Evolutionary conservation across 1,140 invertebrate species (phyloP), one percentile per base, ranked within the genome.

Genomic region (Hermetia illucens): DNA sequence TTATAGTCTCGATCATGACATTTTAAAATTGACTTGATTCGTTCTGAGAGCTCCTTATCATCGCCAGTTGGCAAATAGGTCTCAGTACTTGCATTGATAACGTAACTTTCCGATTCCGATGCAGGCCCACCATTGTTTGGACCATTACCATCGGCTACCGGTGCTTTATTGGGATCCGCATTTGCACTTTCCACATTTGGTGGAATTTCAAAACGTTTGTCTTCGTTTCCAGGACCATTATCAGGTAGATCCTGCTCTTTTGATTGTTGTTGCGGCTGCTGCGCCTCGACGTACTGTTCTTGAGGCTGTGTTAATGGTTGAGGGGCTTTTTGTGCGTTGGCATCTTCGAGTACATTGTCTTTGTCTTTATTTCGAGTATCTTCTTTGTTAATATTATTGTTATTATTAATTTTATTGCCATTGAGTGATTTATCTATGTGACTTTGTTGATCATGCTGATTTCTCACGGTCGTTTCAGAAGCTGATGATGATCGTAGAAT

Each of bases 1-100:
- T 69, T 60, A 45, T 67, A 64, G 2, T 71, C 65, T 42, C 68
- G 75, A 42, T 85, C 79, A 38, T 74, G 65, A 50, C 83, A 87
- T 21, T 62, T 63, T 17, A 71, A 51, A 6, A 70, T 45, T 8
- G 55, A 50, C 5, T 62, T 54, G 4, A 58, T 44, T 2, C 54
- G 51, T 35, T 57, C 56, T 21, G 53, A 48, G 43, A 53, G 43
- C 22, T 59, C 55, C 47, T 56, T 59, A 16, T 59, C 55, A 24
- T 59, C 56, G 5, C 56, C 53, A 8, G 47, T 55, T 35, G 52
- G 50, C 10, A 56, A 48, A 38, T 58, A 58, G 17, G 31, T 39
- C 22, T 55, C 55, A 4, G 46, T 30, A 35, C 37, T 42, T n/a
- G 50, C 47, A 34, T 48, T 54, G 40, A 57, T 57, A 8, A 49